These are phyloP conservation scores for Crioceris asparagi DNA, from an alignment of 2,888 invertebrate genomes.

Conservation along the genomic window DNA sequence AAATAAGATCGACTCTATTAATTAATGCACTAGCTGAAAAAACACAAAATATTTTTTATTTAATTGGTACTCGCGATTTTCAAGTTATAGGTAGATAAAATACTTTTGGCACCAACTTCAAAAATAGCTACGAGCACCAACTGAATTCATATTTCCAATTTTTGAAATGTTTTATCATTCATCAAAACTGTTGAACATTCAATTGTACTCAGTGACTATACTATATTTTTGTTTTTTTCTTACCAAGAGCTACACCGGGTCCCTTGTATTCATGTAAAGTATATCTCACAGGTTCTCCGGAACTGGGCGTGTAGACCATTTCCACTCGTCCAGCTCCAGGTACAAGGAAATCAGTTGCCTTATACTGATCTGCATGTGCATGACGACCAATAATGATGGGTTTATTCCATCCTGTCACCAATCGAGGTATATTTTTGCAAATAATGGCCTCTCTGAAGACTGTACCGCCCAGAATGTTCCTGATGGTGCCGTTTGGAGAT, in stretches of 20 bases:
- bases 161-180: too few species aligned
- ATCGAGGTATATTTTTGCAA: conserved; percentile 87
- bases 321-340: conserved; percentile 84
- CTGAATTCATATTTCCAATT: too few species aligned
- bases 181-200: too few species aligned
- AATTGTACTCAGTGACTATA: too few species aligned
- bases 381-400: conserved; percentile 98
- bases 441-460: conserved; percentile 77
- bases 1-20: too few species aligned
- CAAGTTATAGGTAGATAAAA: too few species aligned
- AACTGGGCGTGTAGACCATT: conserved; percentile 64
- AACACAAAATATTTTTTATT: too few species aligned
- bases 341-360: conserved; percentile 93
- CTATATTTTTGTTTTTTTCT: conserved; percentile 13
- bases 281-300: conserved; percentile 54
- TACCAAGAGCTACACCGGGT: conserved; percentile 76
- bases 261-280: conserved; percentile 78
- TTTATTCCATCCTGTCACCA: conserved; percentile 90
- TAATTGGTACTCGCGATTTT: too few species aligned
- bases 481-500: conserved; percentile 80
- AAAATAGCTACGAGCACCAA: too few species aligned
- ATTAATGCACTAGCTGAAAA: too few species aligned
- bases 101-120: too few species aligned
- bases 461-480: conserved; percentile 77
- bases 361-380: conserved; percentile 96